Evolutionary conservation across 2,113 vertebrate species (phyloP).

Genomic region (Scartelaos histophorus): DNA sequence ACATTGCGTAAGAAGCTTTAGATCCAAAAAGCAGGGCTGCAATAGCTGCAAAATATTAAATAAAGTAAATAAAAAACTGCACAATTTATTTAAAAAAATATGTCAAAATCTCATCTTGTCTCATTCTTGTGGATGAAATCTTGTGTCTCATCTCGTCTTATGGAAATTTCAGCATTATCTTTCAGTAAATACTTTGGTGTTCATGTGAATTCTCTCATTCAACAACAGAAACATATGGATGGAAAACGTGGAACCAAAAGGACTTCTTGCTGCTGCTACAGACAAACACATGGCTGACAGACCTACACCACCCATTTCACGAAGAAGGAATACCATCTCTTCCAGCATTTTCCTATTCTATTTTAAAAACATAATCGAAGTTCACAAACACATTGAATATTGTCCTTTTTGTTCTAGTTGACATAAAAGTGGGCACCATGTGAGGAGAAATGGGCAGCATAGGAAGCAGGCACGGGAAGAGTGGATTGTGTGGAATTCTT

Average conservation of each 20-base stretch:
- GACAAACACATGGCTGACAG: constrained; percentile 68
- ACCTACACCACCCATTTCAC: constrained; percentile 39
- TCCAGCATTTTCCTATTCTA: constrained; percentile 29
- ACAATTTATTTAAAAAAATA: no score
- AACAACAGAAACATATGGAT: constrained; percentile 23
- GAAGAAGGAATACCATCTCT: constrained; percentile 16
- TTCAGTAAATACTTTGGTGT: constrained; percentile 29
- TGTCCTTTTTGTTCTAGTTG: constrained; percentile 4
- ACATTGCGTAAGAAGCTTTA: no score
- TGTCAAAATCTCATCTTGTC: no score
- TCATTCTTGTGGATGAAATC: no score
- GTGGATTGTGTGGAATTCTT: constrained; percentile 72
- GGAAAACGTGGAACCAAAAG: constrained; percentile 34
- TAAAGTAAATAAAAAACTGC: no score
- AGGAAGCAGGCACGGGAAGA: constrained; percentile 50
- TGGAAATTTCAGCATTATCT: constrained; percentile 49
- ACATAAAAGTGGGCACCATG: background rate
- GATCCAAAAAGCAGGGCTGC: no score
- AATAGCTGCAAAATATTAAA: no score
- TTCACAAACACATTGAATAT: background rate
- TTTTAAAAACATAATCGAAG: constrained; percentile 5
- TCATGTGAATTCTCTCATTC: constrained; percentile 17
- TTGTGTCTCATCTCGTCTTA: no score
- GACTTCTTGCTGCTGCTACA: constrained; percentile 46
- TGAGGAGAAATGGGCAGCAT: constrained; percentile 16